These are phyloP conservation scores for Chloropsis cyanopogon DNA, from an alignment of 2,113 vertebrate genomes.

Conservation along the genomic window DNA sequence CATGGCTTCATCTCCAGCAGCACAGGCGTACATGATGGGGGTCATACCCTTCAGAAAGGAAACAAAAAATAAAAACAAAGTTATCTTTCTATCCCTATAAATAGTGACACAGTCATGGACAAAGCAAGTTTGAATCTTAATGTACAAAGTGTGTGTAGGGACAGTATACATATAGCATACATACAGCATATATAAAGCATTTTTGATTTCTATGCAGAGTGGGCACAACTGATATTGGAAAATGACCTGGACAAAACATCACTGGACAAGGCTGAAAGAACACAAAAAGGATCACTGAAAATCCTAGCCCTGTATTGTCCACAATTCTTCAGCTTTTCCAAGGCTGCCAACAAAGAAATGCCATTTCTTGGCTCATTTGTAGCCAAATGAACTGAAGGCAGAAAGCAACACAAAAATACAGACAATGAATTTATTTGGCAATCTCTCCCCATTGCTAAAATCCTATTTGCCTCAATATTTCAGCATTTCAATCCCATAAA, in stretches of 20 bases:
- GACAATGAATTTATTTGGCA: conserved; percentile 22
- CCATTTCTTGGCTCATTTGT: neutral
- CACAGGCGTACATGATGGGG: conserved; percentile 95
- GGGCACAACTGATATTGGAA: neutral
- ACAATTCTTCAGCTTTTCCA: neutral
- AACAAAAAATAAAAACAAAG: neutral
- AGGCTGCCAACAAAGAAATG: neutral
- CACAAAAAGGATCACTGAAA: neutral
- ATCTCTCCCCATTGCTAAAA: neutral
- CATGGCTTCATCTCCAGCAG: conserved; percentile 94
- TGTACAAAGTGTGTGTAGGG: neutral
- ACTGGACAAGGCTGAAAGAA: neutral
- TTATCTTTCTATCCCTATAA: neutral
- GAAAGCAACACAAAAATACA: neutral
- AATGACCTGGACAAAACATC: neutral
- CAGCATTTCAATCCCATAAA: conserved; percentile 55
- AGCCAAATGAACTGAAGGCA: conserved; percentile 1
- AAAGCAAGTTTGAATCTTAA: neutral
- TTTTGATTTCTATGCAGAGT: neutral
- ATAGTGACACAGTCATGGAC: neutral
- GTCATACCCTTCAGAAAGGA: conserved; percentile 85
- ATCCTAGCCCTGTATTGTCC: neutral
- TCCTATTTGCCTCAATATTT: conserved; percentile 9
- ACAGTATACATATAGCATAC: accelerated
- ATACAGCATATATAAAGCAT: neutral